Evolutionary conservation across 2,113 vertebrate genomes (phyloP), one percentile per base, ranked within the genome.

Genomic region (Girardinichthys multiradiatus): DNA sequence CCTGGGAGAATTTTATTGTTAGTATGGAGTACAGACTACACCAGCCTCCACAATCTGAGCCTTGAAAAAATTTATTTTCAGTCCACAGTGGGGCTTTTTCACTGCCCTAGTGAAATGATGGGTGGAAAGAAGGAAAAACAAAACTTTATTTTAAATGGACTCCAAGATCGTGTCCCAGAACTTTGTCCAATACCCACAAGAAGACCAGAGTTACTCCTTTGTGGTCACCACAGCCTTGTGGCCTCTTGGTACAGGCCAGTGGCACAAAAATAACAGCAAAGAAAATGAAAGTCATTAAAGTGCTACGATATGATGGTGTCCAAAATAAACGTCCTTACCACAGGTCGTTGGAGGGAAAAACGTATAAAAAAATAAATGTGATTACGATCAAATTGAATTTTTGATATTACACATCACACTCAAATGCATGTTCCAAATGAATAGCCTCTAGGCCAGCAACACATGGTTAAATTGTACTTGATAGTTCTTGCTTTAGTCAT

Each of bases 201-300:
- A 77, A 80, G 83, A 79, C 81, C 87, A 86, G 84, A 85, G 86
- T 64, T 68, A 67, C 85, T 91, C 76, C 81, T 83, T 81, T 90
- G 89, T 70, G 90, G 90, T 87, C 82, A 68, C 62, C 68, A 19
- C 45, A 70, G 84, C 75, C 90, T 82, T 83, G 87, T 87, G 79
- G 76, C n/a, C 15, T 42, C 87, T 81, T 89, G 88, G 88, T 83
- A 84, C 57, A 39, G 79, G 27, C 74, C 71, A 58, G 64, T 37
- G 45, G 72, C 81, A 82, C 88, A 84, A 75, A 92, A 92, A 92
- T 91, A 93, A 91, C 90, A 87, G 84, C 77, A 84, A 82, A 78
- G 81, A 84, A 83, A 81, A 73, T 71, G 85, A 78, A 89, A 90
- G 86, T 82, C 85, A 86, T 91, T 89, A 86, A 76, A 72, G 80